Conservation (phyloP, 2,113 vertebrate genomes). For the Propithecus coquereli region DNA sequence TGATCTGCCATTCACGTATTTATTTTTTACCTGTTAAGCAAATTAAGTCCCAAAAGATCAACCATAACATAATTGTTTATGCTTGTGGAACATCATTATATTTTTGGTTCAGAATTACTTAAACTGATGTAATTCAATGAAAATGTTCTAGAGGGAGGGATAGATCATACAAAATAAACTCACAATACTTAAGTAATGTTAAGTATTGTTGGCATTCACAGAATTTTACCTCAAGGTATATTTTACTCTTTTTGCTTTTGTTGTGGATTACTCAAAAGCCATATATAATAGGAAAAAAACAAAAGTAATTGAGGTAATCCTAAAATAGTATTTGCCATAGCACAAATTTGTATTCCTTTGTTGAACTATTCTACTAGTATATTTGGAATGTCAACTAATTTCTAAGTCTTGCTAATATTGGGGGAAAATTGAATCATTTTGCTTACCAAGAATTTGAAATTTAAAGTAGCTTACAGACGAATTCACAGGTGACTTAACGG, state of each 20-base stretch:
- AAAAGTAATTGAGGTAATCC: background rate
- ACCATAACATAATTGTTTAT: background rate
- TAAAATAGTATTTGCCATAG: background rate
- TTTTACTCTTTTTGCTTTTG: too few species aligned
- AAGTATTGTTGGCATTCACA: background rate
- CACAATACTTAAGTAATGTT: background rate
- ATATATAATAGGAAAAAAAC: background rate
- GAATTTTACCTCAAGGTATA: background rate
- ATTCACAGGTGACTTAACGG: background rate
- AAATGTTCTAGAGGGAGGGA: background rate
- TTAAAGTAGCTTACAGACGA: background rate
- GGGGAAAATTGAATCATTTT: background rate
- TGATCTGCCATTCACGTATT: background rate
- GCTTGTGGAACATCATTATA: background rate
- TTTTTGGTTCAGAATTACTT: background rate
- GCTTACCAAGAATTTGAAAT: background rate
- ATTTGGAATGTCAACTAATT: background rate
- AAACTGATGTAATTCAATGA: background rate
- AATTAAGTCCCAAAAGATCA: slow-evolving; percentile 41
- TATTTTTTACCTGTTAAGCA: background rate
- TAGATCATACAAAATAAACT: background rate
- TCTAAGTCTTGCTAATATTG: background rate
- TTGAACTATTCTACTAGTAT: background rate
- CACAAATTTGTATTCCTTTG: background rate
- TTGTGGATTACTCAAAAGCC: background rate